Percentiles rank a stretch among this genome's conserved stretches.
Evolutionary conservation across 2,113 vertebrate genomes (phyloP).

Genomic region (Prietella phreatophila): DNA sequence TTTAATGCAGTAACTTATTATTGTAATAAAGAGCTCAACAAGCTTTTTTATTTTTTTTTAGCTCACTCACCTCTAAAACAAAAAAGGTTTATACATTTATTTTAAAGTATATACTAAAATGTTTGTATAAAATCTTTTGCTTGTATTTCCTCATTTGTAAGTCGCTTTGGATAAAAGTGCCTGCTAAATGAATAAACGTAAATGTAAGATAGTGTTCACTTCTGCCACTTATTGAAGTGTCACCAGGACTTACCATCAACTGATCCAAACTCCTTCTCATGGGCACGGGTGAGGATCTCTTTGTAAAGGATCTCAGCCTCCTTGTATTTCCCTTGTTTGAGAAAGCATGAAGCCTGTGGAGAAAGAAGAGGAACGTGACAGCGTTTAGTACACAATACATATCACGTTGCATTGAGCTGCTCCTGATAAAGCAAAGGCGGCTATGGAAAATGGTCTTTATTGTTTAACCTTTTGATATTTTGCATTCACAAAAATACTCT

Average conservation of each 20-base stretch:
- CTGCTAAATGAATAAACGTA: too few relatives aligned
- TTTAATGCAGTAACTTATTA: not conserved
- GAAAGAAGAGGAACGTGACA: conserved; percentile 9
- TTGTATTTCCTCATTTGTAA: too few relatives aligned
- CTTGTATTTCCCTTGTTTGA: conserved; percentile 96
- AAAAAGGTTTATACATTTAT: too few relatives aligned
- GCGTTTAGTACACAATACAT: conserved; percentile 26
- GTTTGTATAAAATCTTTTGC: too few relatives aligned
- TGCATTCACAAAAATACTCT: too few relatives aligned
- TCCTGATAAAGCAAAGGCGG: not conserved
- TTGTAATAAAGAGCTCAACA: too few relatives aligned
- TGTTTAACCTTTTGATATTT: too few relatives aligned
- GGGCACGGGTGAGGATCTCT: conserved; percentile 96
- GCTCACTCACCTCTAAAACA: too few relatives aligned
- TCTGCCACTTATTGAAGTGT: not conserved
- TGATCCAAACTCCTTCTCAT: conserved; percentile 97
- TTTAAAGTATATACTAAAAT: too few relatives aligned
- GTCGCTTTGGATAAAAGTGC: too few relatives aligned
- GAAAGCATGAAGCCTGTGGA: conserved; percentile 92
- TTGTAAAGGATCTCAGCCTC: conserved; percentile 95
- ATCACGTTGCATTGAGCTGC: not conserved
- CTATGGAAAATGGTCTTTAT: too few relatives aligned
- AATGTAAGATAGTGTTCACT: not conserved
- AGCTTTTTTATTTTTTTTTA: too few relatives aligned
- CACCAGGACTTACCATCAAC: conserved; percentile 84